Base-by-base conservation (phyloP, 2,888 invertebrate species). In the Hylaea fasciaria region DNA sequence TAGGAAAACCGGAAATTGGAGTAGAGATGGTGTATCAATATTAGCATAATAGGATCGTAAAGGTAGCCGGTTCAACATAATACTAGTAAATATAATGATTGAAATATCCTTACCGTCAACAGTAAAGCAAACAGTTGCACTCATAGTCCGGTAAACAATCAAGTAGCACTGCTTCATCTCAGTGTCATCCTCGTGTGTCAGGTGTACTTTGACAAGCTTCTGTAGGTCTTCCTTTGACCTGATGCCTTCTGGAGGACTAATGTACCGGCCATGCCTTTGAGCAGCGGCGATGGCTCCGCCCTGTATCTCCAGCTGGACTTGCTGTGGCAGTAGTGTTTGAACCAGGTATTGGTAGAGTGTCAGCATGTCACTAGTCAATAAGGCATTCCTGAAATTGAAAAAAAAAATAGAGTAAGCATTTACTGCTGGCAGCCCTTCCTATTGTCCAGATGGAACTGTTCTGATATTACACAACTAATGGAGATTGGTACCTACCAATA, bases 281-380 rank as follows among this genome's bases (percentile, higher is more conserved):
- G 93, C 93, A 0, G 90, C 86, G 0, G 91, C 86, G 76, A 81
- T 93, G 65, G 95, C 94, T 11, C 95, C 95, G 10, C 95, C 95
- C 78, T 95, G 94, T 12, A 95, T 87, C 78, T 96, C 96, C 48
- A 94, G 94, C 70, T 95, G 95, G 14, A 95, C 91, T 86, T 95
- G 95, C 78, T 95, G 95, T 11, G 97, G 97, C 65, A 98, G 93
- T 43, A 98, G 89, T 62, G 96, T 96, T 63, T 95, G 94, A 37
- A 95, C 94, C 73, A 98, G 91, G 89, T 98, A 98, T 69, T 96
- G 96, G 85, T 98, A 98, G 62, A 99, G 93, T 11, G 97, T 95
- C 77, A 97, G 96, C 94, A 98, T 96, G 84, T 99, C 97, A 62
- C 93, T 93, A 51, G 96, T 96, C 72, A 96, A 95, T 41, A 98